These are phyloP conservation scores for Ooceraea biroi DNA, from an alignment of 1,140 invertebrate genomes.

Conservation along the genomic window DNA sequence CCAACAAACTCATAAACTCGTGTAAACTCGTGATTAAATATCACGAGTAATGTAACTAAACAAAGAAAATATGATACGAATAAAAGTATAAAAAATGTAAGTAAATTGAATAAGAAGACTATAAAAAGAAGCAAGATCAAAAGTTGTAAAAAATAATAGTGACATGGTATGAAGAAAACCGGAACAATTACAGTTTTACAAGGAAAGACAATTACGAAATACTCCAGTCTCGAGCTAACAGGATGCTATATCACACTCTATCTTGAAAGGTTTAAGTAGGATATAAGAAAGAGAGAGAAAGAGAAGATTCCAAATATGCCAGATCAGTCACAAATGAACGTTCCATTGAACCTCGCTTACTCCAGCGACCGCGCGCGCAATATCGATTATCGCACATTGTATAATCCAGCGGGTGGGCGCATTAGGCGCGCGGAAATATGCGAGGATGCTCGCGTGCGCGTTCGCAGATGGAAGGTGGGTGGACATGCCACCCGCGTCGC, in stretches of 20 bases:
- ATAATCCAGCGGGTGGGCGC: conserved; percentile 55
- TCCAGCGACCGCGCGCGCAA: conserved; percentile 41
- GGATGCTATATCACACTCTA: too few relatives aligned
- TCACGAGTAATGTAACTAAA: not conserved
- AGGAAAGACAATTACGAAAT: not conserved
- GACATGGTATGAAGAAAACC: too few relatives aligned
- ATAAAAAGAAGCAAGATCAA: too few relatives aligned
- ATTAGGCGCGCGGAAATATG: conserved; percentile 59
- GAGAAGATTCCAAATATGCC: not conserved
- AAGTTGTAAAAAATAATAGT: too few relatives aligned
- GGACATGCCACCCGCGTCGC: conserved; percentile 79
- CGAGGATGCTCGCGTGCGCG: conserved; percentile 59
- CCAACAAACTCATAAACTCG: not conserved
- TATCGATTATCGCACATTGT: conserved; percentile 71
- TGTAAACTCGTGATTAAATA: not conserved
- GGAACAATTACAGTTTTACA: not conserved
- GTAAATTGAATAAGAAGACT: too few relatives aligned
- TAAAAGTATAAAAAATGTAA: not conserved
- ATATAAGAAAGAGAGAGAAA: not conserved
- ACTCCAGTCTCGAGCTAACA: not conserved
- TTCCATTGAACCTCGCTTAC: not conserved
- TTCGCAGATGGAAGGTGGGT: conserved; percentile 68
- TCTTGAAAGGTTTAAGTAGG: too few relatives aligned
- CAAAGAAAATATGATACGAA: not conserved
- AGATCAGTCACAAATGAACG: not conserved